A percentile compares a stretch with the other conserved stretches of the same genome.
Evolutionary conservation across 37 sponge, comb jelly and placozoan genomes (phyloP).

Genomic region (Halichondria panicea): DNA sequence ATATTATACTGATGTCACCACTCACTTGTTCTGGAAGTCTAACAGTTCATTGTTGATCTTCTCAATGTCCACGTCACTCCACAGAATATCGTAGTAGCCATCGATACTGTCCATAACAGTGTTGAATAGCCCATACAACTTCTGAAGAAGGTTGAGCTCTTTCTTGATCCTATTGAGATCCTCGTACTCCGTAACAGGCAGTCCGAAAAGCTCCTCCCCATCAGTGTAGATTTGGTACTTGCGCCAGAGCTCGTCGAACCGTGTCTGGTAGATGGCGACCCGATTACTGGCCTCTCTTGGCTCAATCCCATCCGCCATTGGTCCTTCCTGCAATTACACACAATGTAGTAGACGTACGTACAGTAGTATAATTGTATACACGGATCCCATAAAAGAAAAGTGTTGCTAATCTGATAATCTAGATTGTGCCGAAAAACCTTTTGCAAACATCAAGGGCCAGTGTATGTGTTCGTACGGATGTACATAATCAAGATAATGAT

Average conservation of each 20-base stretch:
- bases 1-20: background rate
- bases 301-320: conserved; percentile 86
- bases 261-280: conserved; percentile 55
- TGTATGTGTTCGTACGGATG: background rate
- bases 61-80: conserved; percentile 96
- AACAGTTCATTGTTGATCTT: conserved; percentile 96
- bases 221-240: conserved; percentile 89
- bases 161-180: conserved; percentile 83
- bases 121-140: conserved; percentile 96
- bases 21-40: conserved; percentile 98
- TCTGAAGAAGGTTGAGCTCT: conserved; percentile 97
- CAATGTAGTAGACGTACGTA: background rate
- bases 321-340: conserved; percentile 89
- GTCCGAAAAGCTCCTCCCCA: conserved; percentile 96
- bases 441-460: background rate
- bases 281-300: conserved; percentile 92
- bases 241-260: conserved; percentile 93
- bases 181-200: conserved; percentile 86
- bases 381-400: too few species aligned
- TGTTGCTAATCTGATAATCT: too few species aligned
- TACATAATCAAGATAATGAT: background rate
- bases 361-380: background rate
- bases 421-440: background rate
- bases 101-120: conserved; percentile 96
- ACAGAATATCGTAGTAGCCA: conserved; percentile 98